These are phyloP conservation scores for Sylvilagus bachmani DNA, from an alignment of 2,113 vertebrate genomes.

Conservation along the genomic window DNA sequence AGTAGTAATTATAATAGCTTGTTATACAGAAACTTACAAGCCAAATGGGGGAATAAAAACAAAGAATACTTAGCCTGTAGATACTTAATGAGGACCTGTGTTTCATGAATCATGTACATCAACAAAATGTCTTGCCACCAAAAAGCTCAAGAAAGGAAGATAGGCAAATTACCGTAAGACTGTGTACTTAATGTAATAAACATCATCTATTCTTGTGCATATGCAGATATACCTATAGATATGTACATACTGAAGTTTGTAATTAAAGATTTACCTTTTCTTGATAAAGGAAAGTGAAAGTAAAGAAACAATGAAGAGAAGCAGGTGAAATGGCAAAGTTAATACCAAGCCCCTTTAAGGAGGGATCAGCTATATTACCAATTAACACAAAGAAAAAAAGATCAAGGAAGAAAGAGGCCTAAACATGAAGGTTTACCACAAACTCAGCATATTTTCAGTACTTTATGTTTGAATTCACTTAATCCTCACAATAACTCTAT, in stretches of 20 bases:
- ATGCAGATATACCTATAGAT: neutral
- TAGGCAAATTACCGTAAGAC: neutral
- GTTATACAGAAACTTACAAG: neutral
- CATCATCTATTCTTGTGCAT: neutral
- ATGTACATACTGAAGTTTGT: neutral
- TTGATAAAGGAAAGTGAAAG: neutral
- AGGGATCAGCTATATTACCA: slow-evolving; percentile 13
- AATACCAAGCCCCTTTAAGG: neutral
- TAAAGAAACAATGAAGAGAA: slow-evolving; percentile 57
- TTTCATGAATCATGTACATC: neutral
- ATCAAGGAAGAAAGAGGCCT: slow-evolving; percentile 16
- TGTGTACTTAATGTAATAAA: neutral
- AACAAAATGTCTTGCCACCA: slow-evolving; percentile 21
- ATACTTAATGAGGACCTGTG: neutral
- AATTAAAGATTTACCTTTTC: slow-evolving; percentile 24
- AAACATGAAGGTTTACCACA: neutral
- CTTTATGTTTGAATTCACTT: slow-evolving; percentile 30
- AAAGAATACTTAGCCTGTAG: slow-evolving; percentile 18
- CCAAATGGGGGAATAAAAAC: neutral
- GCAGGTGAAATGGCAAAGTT: slow-evolving; percentile 21
- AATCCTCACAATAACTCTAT: neutral
- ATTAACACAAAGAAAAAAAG: slow-evolving; percentile 17
- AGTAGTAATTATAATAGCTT: neutral
- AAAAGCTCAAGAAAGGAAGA: slow-evolving; percentile 39
- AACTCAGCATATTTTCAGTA: neutral